phyloP scores from a whole-genome alignment of 2,888 invertebrate genomes.

The Melipona beecheii region DNA sequence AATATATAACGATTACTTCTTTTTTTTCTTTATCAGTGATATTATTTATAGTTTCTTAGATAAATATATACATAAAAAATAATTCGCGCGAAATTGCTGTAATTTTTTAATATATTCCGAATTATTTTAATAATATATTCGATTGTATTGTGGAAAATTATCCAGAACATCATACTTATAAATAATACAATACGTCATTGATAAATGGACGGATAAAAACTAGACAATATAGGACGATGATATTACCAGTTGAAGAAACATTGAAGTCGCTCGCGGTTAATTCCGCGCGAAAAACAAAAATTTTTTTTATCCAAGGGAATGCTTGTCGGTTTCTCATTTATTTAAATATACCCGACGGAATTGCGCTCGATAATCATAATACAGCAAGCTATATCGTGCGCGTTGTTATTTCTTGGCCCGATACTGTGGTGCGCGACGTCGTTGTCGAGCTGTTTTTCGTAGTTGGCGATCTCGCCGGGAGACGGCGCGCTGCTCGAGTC shows the following conservation, averaged over 20 bases:
- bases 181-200: conserved; percentile 22
- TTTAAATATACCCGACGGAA: conserved; percentile 40
- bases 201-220: conserved; percentile 17
- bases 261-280: too few relatives aligned
- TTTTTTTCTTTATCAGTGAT: not conserved
- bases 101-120: not conserved
- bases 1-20: not conserved
- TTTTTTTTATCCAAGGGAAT: conserved; percentile 20
- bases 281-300: not conserved
- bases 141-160: not conserved
- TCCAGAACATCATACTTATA: conserved; percentile 19
- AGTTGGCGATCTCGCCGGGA: conserved; percentile 63
- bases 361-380: conserved; percentile 51
- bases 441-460: conserved; percentile 61
- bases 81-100: accelerated
- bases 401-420: conserved; percentile 63
- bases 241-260: not conserved
- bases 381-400: conserved; percentile 41
- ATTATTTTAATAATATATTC: not conserved
- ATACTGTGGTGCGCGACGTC: conserved; percentile 56
- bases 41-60: not conserved
- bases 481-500: conserved; percentile 73
- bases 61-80: too few relatives aligned
- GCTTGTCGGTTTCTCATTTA: conserved; percentile 31
- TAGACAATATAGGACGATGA: conserved; percentile 6